Evolutionary conservation across 2,888 invertebrate species (phyloP).

Genomic region (Sialis fuliginosa): DNA sequence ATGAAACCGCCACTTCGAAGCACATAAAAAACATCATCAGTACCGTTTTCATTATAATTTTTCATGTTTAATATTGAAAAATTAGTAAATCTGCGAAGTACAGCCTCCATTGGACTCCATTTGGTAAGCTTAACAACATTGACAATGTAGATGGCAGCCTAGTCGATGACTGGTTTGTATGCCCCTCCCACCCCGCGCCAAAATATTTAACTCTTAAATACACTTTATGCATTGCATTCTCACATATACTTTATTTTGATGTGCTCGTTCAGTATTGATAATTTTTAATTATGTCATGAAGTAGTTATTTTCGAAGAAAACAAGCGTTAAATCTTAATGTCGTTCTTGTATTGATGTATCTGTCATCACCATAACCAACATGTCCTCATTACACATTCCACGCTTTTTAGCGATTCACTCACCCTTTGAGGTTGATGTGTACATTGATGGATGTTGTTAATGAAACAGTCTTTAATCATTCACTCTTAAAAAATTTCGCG

Average conservation of each 20-base stretch:
- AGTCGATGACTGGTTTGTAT: conserved; percentile 32
- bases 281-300: too few relatives aligned
- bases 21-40: conserved; percentile 15
- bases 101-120: conserved; percentile 45
- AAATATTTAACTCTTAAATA: not conserved
- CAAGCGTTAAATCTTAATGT: not conserved
- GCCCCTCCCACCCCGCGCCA: conserved; percentile 10
- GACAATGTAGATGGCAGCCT: conserved; percentile 69
- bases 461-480: conserved; percentile 5
- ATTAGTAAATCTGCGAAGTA: conserved; percentile 44
- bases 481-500: conserved; percentile 8
- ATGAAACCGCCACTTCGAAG: conserved; percentile 17
- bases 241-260: too few relatives aligned
- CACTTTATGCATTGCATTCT: not conserved
- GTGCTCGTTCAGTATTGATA: too few relatives aligned
- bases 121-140: conserved; percentile 50
- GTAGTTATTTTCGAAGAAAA: too few relatives aligned
- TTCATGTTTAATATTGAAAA: conserved; percentile 27
- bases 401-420: conserved; percentile 7
- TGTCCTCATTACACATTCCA: conserved; percentile 34
- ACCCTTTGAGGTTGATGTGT: conserved; percentile 8
- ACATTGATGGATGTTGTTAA: conserved; percentile 4
- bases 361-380: conserved; percentile 31
- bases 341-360: conserved; percentile 9
- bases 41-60: conserved; percentile 30